Evolutionary conservation across 2,113 vertebrate genomes (phyloP), one percentile per base, ranked within the genome.

Genomic region (Cavia porcellus): DNA sequence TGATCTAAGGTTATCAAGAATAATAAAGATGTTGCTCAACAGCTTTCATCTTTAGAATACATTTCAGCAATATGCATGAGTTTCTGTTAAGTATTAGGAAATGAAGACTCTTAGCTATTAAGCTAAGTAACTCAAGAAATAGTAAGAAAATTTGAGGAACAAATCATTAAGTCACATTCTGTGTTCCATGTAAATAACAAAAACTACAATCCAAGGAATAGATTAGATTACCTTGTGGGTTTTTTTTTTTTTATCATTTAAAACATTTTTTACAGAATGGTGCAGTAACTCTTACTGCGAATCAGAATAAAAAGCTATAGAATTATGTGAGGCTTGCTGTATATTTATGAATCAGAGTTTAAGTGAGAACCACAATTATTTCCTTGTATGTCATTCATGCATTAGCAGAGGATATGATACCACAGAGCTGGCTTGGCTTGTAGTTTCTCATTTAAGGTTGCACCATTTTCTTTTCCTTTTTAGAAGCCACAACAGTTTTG

Each of bases 321-420:
- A 91, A 70, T 42, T 83, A 17, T 92, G 61, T 85, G 96, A 91
- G 35, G 45, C 64, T 82, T 96, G 50, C 77, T 42, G n/a, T 95
- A n/a, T 84, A 66, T 94, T 97, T 98, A 95, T 96, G 97, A 98
- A 98, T 97, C 90, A 95, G 88, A 90, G 85, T 92, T 95, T 57
- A 96, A 77, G 94, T 96, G 86, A 93, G 97, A 98, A 96, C 98
- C 97, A 88, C 97, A 98, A 42, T 96, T 88, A 80, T 97, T 98
- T 97, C 97, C 96, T 98, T 96, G 92, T 95, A 89, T 97, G 96
- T 97, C 97, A 98, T 98, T 98, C 97, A 98, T 97, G 79, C 90
- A 95, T 97, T 95, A 92, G 82, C 92, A 94, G 96, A 97, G 97
- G 97, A 95, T 97, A 7, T 96, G 97, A 97, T 92, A 80, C 85